Percentiles rank a stretch among this genome's conserved stretches.
These are phyloP conservation scores for Iphiclides podalirius DNA, from an alignment of 2,888 invertebrate species.

Conservation along the genomic window DNA sequence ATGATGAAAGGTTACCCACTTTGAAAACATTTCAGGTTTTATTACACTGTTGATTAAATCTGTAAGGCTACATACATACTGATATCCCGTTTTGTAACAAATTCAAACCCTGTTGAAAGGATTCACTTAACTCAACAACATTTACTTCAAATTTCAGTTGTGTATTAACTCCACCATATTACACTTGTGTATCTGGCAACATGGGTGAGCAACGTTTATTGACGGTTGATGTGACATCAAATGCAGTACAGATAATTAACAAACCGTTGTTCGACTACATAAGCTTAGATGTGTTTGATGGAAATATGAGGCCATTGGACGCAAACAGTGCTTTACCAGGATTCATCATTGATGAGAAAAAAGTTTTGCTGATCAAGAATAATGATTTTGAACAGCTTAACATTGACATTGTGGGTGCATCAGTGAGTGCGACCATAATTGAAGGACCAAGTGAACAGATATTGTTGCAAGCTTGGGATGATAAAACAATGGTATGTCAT, in stretches of 20 bases:
- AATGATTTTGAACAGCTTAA: constrained; percentile 50
- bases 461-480: constrained; percentile 58
- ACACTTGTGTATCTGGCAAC: constrained; percentile 81
- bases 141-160: too few relatives aligned
- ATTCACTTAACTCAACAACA: too few relatives aligned
- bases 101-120: too few relatives aligned
- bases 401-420: constrained; percentile 42
- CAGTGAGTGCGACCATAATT: constrained; percentile 53
- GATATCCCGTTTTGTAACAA: too few relatives aligned
- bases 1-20: too few relatives aligned
- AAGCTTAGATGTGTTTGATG: constrained; percentile 35
- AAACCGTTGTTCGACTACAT: constrained; percentile 63
- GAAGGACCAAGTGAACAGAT: constrained; percentile 52
- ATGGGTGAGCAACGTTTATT: constrained; percentile 74
- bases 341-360: constrained; percentile 58
- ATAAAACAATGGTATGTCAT: constrained; percentile 40
- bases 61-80: too few relatives aligned
- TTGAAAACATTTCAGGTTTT: too few relatives aligned
- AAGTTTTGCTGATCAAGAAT: constrained; percentile 56
- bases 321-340: constrained; percentile 56
- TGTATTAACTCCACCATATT: constrained; percentile 81
- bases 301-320: constrained; percentile 47
- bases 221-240: constrained; percentile 81
- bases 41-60: too few relatives aligned
- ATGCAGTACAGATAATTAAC: constrained; percentile 68